Evolutionary conservation across 2,888 invertebrate species (phyloP).

Genomic region (Steinernema hermaphroditum): DNA sequence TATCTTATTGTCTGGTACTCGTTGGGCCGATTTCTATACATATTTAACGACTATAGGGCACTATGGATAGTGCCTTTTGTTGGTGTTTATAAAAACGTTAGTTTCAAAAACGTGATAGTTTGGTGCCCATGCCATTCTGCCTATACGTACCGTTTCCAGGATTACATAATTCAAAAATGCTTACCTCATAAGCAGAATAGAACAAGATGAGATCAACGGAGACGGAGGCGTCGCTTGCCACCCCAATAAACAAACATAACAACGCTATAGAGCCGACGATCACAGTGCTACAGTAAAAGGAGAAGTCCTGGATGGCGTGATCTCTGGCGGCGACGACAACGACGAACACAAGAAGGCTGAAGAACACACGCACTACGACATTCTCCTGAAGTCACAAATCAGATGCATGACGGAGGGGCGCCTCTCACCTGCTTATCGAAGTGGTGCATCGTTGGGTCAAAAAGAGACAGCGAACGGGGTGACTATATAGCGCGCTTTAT

Average conservation of each 20-base stretch:
- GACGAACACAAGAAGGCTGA: neutral
- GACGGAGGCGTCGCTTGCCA: neutral
- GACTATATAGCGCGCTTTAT: neutral
- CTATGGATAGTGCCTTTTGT: no score
- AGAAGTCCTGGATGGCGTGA: neutral
- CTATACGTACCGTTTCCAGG: no score
- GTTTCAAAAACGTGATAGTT: no score
- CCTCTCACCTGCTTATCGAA: neutral
- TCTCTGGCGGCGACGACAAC: neutral
- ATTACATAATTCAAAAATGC: neutral
- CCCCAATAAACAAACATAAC: neutral
- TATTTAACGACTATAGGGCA: no score
- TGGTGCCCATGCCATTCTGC: no score
- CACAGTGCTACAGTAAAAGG: neutral
- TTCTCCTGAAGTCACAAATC: neutral
- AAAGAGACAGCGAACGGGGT: neutral
- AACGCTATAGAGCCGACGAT: neutral
- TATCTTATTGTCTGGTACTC: no score
- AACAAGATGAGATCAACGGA: neutral
- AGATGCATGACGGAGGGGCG: neutral
- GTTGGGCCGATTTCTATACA: no score
- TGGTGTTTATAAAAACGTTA: no score
- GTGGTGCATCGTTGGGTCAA: neutral
- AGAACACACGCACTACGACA: neutral
- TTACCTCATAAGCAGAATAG: neutral